Base-by-base conservation (phyloP, 2,797 vertebrate species). In the Pangasius krempfi region DNA sequence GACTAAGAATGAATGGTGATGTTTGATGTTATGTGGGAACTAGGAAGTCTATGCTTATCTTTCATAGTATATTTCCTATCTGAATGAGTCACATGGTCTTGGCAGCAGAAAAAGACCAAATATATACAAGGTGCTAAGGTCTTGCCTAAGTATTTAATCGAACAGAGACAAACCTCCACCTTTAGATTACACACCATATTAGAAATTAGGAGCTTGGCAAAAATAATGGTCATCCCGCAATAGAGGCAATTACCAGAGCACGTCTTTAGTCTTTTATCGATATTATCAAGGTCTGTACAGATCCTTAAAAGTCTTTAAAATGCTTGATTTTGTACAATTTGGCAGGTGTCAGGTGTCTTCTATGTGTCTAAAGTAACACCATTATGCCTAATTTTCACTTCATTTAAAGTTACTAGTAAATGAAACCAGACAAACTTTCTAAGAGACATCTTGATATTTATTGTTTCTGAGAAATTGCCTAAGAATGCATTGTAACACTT, bases 301-400 rank as follows among this genome's bases (percentile, higher is more conserved):
- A 56, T 30, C 52, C 47, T n/a, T 79, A 81, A 37, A 37, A 20
- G 78, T 80, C 52, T 81, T 58, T 58, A 81, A 81, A 58, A 18
- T 30, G 52, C n/a, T 56, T 22, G 73, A 76, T 50, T 47, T 47
- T 18, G 27, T 60, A 2, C 40, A 56, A 40, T 33, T 1, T 2
- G 14, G 14, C n/a, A 58, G 20, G 54, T 58, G 22, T 60, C 54
- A 0, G 30, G 54, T 56, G 20, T 54, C 27, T 80, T 78, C 52
- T 56, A 12, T 60, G 1, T 2, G 4, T 60, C 30, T 81, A 37
- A 81, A 81, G 18, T 56, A 30, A 56, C 50, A 54, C 76, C 16
- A 80, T 20, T 79, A 80, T 30, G 6, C 16, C 14, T 64, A n/a
- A n/a, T 50, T 80, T 33, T 80, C 16, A 56, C 2, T 54, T 80